Evolutionary conservation across 2,113 vertebrate genomes (phyloP).

Genomic region (Brienomyrus brachyistius): DNA sequence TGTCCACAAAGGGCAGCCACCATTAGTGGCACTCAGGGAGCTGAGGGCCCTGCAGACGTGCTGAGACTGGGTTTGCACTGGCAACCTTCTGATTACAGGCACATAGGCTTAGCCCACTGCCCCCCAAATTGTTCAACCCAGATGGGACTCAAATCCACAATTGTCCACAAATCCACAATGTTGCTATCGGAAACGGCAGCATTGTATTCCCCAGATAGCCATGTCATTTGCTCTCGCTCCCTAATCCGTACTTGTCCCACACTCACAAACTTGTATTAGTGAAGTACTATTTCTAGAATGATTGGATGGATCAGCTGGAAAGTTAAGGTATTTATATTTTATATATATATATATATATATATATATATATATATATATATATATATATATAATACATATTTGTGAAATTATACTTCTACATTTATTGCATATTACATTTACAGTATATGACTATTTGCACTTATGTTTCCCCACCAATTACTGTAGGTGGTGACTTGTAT

Average conservation of each 20-base stretch:
- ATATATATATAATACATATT: background rate
- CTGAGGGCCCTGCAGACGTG: no score
- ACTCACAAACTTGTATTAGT: background rate
- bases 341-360: no score
- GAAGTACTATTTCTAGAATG: background rate
- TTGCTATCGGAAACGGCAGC: background rate
- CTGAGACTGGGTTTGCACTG: no score
- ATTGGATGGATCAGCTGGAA: background rate
- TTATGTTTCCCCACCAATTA: background rate
- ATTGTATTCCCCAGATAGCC: background rate
- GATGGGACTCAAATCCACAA: conserved; percentile 41
- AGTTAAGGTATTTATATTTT: background rate
- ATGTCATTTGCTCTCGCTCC: background rate
- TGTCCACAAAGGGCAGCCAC: no score
- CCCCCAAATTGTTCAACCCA: conserved; percentile 16
- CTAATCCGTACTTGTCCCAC: background rate
- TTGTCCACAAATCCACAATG: conserved; percentile 45
- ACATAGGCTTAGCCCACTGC: no score
- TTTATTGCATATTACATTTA: background rate
- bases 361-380: no score
- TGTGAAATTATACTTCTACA: background rate
- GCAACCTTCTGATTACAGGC: no score
- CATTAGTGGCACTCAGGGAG: no score
- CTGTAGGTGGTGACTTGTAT: no score
- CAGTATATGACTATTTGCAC: background rate